phyloP scores from a whole-genome alignment of 2,888 invertebrate species.

The Cephus spinipes region DNA sequence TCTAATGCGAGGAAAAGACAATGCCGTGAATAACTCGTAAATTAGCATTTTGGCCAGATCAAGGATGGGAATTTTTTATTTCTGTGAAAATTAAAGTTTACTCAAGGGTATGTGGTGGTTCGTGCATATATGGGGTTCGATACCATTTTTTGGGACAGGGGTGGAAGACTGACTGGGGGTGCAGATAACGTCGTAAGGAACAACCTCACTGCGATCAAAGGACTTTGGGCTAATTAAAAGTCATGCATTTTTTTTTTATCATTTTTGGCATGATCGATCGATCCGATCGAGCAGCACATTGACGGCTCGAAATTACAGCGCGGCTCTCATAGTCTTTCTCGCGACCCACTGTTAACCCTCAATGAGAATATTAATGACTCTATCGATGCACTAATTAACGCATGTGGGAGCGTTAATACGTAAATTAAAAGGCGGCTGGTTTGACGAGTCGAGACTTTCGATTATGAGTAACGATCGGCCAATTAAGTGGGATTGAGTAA shows the following conservation, averaged over 20 bases:
- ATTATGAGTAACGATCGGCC: constrained; percentile 46
- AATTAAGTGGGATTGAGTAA: constrained; percentile 53
- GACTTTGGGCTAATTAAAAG: not conserved
- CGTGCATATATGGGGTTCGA: not conserved
- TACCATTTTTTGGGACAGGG: not conserved
- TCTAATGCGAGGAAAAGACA: not conserved
- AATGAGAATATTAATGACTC: constrained; percentile 50
- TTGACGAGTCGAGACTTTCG: constrained; percentile 30
- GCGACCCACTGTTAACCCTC: constrained; percentile 16
- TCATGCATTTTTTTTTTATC: constrained; percentile 18
- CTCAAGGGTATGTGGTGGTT: not conserved
- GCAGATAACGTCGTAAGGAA: not conserved
- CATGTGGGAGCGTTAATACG: constrained; percentile 39
- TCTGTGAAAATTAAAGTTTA: not conserved
- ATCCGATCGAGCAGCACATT: constrained; percentile 21
- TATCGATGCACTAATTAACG: constrained; percentile 48
- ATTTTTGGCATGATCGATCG: constrained; percentile 34
- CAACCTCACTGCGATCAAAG: not conserved
- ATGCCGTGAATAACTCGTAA: not conserved
- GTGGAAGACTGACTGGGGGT: not conserved
- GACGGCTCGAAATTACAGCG: constrained; percentile 20
- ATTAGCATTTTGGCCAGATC: not conserved
- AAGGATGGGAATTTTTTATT: not conserved
- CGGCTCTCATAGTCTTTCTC: not conserved
- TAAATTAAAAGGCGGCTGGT: constrained; percentile 42